Evolutionary conservation across 1,140 invertebrate species (phyloP).

Genomic region (Cyrtorhinus lividipennis): DNA sequence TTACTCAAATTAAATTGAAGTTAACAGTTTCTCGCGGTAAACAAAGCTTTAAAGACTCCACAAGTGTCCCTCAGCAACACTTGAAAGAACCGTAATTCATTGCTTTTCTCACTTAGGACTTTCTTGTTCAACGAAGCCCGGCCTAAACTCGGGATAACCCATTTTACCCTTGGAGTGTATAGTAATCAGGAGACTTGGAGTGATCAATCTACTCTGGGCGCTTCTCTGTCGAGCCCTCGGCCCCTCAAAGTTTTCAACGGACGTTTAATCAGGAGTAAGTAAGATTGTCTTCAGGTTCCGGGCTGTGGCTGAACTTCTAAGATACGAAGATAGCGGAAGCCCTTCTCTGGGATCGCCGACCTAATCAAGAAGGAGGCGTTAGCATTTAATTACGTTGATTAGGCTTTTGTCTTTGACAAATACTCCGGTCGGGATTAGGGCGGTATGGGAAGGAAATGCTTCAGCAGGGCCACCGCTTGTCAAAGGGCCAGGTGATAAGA

Average conservation of each 20-base stretch:
- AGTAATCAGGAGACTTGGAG: background rate
- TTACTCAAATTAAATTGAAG: too few species aligned
- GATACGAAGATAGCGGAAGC: background rate
- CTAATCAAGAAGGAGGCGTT: background rate
- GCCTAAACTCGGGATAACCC: background rate
- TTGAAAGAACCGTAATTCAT: too few species aligned
- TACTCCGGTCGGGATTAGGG: background rate
- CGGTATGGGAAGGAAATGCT: background rate
- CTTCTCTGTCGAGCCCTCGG: background rate
- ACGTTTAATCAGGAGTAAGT: background rate
- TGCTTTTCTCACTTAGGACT: too few species aligned
- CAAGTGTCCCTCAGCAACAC: too few species aligned
- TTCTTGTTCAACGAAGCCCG: too few species aligned
- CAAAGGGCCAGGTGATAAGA: background rate
- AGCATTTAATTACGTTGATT: background rate
- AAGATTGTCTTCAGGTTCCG: background rate
- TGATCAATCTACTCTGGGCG: background rate
- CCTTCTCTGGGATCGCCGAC: background rate
- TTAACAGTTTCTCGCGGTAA: too few species aligned
- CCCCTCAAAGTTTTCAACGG: background rate
- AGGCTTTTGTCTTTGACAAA: background rate
- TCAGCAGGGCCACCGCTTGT: background rate
- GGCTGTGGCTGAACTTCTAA: background rate
- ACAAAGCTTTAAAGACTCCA: too few species aligned
- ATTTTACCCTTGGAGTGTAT: background rate